A percentile compares a stretch with the other conserved stretches of the same genome.
phyloP scores from a whole-genome alignment of 2,797 vertebrate genomes.

The Phylloscopus collybita region DNA sequence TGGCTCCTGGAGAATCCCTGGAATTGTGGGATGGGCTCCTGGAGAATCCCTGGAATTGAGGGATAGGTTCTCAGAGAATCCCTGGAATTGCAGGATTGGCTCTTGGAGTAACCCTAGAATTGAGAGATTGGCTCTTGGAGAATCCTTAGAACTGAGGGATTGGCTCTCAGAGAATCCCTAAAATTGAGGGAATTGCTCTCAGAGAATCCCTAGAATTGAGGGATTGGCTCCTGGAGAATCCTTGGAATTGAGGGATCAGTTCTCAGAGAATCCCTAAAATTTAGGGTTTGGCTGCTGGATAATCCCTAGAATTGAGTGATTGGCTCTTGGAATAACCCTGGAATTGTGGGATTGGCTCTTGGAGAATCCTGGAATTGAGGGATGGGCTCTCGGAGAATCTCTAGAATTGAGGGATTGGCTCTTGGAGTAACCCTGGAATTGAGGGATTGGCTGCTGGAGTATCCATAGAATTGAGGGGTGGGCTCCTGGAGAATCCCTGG shows the following conservation, averaged over 20 bases:
- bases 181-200: accelerated
- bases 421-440: background rate
- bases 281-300: too few species aligned
- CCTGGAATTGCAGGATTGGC: accelerated
- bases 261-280: too few species aligned
- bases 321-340: accelerated
- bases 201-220: accelerated
- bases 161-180: accelerated
- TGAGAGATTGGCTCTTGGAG: accelerated
- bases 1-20: accelerated
- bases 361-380: too few species aligned
- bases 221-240: accelerated
- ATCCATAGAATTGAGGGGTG: too few species aligned
- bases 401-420: too few species aligned
- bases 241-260: accelerated
- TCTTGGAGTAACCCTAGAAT: accelerated
- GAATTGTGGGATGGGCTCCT: too few species aligned
- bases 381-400: too few species aligned
- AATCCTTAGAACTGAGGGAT: accelerated
- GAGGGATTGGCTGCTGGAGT: background rate
- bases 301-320: accelerated
- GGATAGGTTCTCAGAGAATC: accelerated
- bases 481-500: too few species aligned
- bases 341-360: background rate
- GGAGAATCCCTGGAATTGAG: accelerated